Percentiles rank a stretch among this genome's conserved stretches.
phyloP scores from a whole-genome alignment of 64 coral and sea anemone species.

The Anthopleura sola region DNA sequence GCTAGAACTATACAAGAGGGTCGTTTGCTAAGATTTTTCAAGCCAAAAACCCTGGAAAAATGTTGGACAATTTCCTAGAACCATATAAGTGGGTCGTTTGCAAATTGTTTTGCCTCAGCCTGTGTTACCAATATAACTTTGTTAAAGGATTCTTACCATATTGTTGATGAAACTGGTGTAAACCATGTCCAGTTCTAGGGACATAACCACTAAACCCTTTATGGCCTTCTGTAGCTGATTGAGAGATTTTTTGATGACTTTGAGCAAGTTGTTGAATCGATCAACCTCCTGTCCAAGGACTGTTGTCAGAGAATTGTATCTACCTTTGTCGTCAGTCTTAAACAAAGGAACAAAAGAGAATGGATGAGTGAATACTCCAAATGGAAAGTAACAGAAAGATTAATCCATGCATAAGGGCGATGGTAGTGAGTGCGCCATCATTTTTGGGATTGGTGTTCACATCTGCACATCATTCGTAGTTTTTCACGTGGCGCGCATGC shows the following conservation, averaged over 20 bases:
- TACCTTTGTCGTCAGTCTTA: slow-evolving; percentile 88
- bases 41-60: too few species aligned
- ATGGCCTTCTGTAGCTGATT: slow-evolving; percentile 96
- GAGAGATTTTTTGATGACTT: slow-evolving; percentile 96
- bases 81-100: too few species aligned
- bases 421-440: neutral
- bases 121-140: neutral
- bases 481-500: too few species aligned
- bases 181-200: slow-evolving; percentile 96
- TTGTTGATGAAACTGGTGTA: slow-evolving; percentile 98
- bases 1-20: too few species aligned
- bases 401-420: too few species aligned
- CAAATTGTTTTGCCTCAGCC: too few species aligned
- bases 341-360: neutral
- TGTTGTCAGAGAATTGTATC: slow-evolving; percentile 93
- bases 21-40: too few species aligned
- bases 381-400: too few species aligned
- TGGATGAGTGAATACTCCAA: neutral
- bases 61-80: too few species aligned
- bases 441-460: too few species aligned
- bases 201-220: slow-evolving; percentile 99
- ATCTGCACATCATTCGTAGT: too few species aligned
- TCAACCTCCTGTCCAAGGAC: slow-evolving; percentile 95
- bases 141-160: slow-evolving; percentile 39
- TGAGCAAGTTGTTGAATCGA: slow-evolving; percentile 87